A percentile compares a stretch with the other conserved stretches of the same genome.
These are phyloP conservation scores for Ceratitis capitata DNA, from an alignment of 1,140 invertebrate genomes.

Conservation along the genomic window DNA sequence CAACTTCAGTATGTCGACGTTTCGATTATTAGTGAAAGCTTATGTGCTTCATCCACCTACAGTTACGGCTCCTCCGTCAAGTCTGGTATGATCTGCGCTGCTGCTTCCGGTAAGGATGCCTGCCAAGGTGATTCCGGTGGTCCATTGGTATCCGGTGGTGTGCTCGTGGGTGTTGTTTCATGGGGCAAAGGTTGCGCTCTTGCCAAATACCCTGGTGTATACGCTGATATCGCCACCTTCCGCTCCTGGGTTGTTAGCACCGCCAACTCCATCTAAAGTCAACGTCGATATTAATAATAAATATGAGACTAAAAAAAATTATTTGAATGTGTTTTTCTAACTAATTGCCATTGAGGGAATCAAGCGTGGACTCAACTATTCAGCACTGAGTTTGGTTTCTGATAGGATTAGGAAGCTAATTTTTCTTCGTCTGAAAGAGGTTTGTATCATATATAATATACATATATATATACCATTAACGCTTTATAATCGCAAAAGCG, in stretches of 20 bases:
- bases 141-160: constrained; percentile 60
- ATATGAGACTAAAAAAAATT: no score
- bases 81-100: constrained; percentile 66
- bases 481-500: no score
- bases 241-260: neutral
- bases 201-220: constrained; percentile 54
- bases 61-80: constrained; percentile 44
- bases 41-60: constrained; percentile 47
- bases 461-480: no score
- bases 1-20: constrained; percentile 20
- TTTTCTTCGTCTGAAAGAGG: no score
- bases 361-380: no score
- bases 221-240: constrained; percentile 5
- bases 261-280: constrained; percentile 20
- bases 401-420: no score
- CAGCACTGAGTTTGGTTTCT: no score
- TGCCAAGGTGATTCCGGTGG: constrained; percentile 67
- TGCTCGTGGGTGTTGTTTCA: constrained; percentile 70
- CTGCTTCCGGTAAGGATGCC: constrained; percentile 47
- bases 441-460: no score
- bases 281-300: neutral
- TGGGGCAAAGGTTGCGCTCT: constrained; percentile 68
- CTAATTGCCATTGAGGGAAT: no score
- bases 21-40: constrained; percentile 24
- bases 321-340: no score